Evolutionary conservation across 2,888 invertebrate species (phyloP), one percentile per base, ranked within the genome.

Genomic region (Thalpophila matura): DNA sequence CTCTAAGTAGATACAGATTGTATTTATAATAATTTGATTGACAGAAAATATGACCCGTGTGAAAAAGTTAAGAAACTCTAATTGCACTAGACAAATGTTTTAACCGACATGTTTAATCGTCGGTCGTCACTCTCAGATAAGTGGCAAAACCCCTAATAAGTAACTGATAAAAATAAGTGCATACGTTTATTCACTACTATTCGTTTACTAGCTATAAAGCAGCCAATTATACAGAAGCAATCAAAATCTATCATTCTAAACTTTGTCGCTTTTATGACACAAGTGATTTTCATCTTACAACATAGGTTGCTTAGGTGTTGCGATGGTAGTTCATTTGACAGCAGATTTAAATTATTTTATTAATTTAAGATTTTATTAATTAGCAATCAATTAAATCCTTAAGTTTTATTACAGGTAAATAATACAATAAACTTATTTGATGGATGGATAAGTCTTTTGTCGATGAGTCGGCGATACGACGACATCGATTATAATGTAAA

Each of bases 401-500:
- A 22, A 29, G 42, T 66, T 47, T 47, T 38, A 50, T 33, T 38
- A 22, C 10, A 51, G 16, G 33, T 33, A n/a, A 54, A 49, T 53
- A 24, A 22, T 35, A 46, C 18, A 49, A 54, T 14, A 56, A 62
- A 73, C 63, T 83, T 85, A 82, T 86, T 88, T 89, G 88, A 89
- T 83, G 83, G 86, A 84, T 84, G 84, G 86, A 86, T 84, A 87
- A 86, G 88, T 90, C 89, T 91, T 90, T 90, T 89, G 91, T 90
- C 88, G 90, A 89, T 88, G 87, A 92, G 91, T 85, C 87, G 86
- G 80, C 90, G 89, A 90, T 91, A 91, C 90, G 89, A 86, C 90
- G 89, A 89, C 92, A 93, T 95, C 94, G 94, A 95, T 94, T 94
- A 93, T 93, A 92, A 74, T 87, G 89, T 95, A 94, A 93, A 95